Base-by-base conservation (phyloP, 2,888 invertebrate genomes). In the Zonitis immaculata region DNA sequence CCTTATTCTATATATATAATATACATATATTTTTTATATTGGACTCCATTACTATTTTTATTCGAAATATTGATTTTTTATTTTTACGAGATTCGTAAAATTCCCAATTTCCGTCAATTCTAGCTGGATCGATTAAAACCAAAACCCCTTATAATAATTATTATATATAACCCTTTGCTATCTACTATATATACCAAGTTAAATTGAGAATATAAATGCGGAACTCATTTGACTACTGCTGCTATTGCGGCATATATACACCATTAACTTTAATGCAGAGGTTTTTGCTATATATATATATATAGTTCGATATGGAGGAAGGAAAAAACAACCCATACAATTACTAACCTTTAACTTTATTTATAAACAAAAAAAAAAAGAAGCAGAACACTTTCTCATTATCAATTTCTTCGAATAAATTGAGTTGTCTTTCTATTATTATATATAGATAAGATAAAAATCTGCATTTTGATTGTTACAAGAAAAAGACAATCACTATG, bases 201-300 rank as follows among this genome's bases (percentile, higher is more conserved):
- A 60, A 60, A 60, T 60, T 55, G 60, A 57, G 60, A 58, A 60
- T 60, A 60, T 53, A 59, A 59, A 58, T 60, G 57, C 60, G 58
- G 60, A 58, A 58, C 60, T 58, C 52, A 49, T 54, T 58, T 49
- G 58, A 57, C 56, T n/a, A n/a, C n/a, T n/a, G n/a, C n/a, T n/a
- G n/a, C n/a, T n/a, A n/a, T n/a, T 60, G 60, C 60, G 58, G 60
- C 56, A 45, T 49, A 51, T 54, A 57, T 57, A 54, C 56, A 47
- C 56, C 58, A 56, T 56, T 56, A 55, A 49, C 52, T 53, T n/a
- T 49, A 44, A 25, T 45, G 44, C 53, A 57, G 28, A 22, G 45
- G 22, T 46, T 43, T 50, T 46, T 45, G n/a, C n/a, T n/a, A n/a
- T n/a, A n/a, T n/a, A n/a, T n/a, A n/a, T n/a, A n/a, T n/a, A n/a